A percentile compares a stretch with the other conserved stretches of the same genome.
These are phyloP conservation scores for Catonia carolina DNA, from an alignment of 2,888 invertebrate genomes.

Conservation along the genomic window DNA sequence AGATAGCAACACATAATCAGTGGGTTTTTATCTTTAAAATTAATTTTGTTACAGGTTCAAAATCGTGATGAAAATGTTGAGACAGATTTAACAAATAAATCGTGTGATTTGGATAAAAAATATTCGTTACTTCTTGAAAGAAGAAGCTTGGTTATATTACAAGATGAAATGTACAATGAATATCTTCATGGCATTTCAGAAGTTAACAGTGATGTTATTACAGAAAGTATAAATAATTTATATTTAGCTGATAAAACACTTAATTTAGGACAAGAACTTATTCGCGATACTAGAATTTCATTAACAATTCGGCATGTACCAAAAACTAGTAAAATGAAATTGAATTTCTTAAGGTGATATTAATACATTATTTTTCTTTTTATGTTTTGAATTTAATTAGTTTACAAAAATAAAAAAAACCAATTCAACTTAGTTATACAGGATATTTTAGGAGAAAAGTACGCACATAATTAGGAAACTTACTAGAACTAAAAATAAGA, in stretches of 20 bases:
- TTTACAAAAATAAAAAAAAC: too few relatives aligned
- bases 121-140: slow-evolving; percentile 78
- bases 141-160: slow-evolving; percentile 78
- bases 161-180: slow-evolving; percentile 71
- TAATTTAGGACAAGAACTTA: slow-evolving; percentile 50
- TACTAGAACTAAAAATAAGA: too few relatives aligned
- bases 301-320: slow-evolving; percentile 91
- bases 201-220: slow-evolving; percentile 55
- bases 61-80: too few relatives aligned
- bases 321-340: slow-evolving; percentile 69
- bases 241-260: slow-evolving; percentile 53
- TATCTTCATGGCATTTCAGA: slow-evolving; percentile 86
- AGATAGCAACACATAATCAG: too few relatives aligned
- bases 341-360: slow-evolving; percentile 51
- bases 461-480: too few relatives aligned
- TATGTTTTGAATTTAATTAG: too few relatives aligned
- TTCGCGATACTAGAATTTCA: slow-evolving; percentile 69
- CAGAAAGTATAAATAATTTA: slow-evolving; percentile 57
- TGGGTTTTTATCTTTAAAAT: too few relatives aligned
- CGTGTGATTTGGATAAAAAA: slow-evolving; percentile 40
- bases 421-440: too few relatives aligned
- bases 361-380: background rate
- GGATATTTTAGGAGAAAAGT: too few relatives aligned
- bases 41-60: too few relatives aligned
- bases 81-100: too few relatives aligned